Evolutionary conservation across 2,113 vertebrate species (phyloP).

Genomic region (Machaerirhynchus nigripectus): DNA sequence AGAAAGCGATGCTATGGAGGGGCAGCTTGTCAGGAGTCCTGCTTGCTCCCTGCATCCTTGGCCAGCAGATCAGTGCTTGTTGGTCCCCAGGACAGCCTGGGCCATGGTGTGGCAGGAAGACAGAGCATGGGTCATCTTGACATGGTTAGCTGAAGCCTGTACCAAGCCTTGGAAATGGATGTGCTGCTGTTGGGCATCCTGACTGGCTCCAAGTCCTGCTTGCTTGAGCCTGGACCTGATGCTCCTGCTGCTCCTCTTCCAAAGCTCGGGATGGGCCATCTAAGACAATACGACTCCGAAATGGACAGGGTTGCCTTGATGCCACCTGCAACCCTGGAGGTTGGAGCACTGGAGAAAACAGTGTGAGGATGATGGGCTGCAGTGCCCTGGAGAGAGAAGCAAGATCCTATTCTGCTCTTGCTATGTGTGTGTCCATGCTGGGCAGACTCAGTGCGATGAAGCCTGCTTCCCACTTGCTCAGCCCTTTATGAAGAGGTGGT

Average conservation of each 20-base stretch:
- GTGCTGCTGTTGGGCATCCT: not conserved
- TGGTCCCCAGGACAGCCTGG: not conserved
- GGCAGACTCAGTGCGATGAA: not conserved
- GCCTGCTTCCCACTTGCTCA: not conserved
- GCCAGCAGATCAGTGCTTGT: not conserved
- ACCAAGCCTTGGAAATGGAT: not conserved
- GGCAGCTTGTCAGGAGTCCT: not conserved
- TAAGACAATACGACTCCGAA: rapidly evolving
- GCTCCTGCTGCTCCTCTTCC: not conserved
- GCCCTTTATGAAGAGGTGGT: not conserved
- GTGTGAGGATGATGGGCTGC: not conserved
- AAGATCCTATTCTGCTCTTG: not conserved
- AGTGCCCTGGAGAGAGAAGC: not conserved
- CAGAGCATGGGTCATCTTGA: rapidly evolving
- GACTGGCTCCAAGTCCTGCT: not conserved
- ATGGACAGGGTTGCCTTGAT: not conserved
- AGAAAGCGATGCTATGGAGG: not conserved
- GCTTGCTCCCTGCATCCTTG: rapidly evolving
- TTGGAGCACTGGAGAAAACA: not conserved
- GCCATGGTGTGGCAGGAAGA: not conserved
- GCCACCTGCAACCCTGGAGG: not conserved
- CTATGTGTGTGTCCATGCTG: not conserved
- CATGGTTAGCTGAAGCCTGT: not conserved
- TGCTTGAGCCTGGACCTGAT: rapidly evolving
- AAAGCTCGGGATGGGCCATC: rapidly evolving